Evolutionary conservation across 2,888 invertebrate species (phyloP).

Genomic region (Tetrapedia diversipes): DNA sequence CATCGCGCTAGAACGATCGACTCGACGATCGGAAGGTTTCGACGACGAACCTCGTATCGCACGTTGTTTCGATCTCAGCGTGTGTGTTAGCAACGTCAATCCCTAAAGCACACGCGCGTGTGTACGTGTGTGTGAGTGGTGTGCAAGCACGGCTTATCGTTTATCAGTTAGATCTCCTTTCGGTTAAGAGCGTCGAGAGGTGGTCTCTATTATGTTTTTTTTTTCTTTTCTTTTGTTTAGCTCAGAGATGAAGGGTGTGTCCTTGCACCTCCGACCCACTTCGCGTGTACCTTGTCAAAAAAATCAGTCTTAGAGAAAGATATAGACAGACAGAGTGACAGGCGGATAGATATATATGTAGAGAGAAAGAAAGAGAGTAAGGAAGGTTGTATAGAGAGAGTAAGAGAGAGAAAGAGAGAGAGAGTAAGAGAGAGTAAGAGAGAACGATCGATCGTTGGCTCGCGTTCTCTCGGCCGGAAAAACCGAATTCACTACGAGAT

Average conservation of each 20-base stretch:
- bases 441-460: conserved; percentile 44
- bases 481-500: conserved; percentile 28
- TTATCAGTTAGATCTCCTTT: conserved; percentile 42
- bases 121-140: conserved; percentile 42
- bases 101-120: background rate
- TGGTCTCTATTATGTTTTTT: background rate
- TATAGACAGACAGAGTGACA: conserved; percentile 14
- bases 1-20: background rate
- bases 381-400: background rate
- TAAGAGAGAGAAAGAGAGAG: no score
- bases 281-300: conserved; percentile 64
- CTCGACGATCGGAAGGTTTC: conserved; percentile 2
- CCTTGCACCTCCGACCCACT: conserved; percentile 77
- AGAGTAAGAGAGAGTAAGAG: conserved; percentile 1
- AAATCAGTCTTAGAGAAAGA: conserved; percentile 51
- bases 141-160: conserved; percentile 45
- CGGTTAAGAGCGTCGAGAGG: conserved; percentile 34
- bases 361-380: conserved; percentile 14
- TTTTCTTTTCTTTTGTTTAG: background rate
- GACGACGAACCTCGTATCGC: conserved; percentile 27
- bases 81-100: conserved; percentile 23
- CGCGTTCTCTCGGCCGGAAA: conserved; percentile 42
- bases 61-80: conserved; percentile 13
- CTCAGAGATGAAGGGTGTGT: conserved; percentile 50
- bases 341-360: background rate